Base-by-base conservation (phyloP, 1,140 invertebrate genomes). In the Drosophila ercepeae region DNA sequence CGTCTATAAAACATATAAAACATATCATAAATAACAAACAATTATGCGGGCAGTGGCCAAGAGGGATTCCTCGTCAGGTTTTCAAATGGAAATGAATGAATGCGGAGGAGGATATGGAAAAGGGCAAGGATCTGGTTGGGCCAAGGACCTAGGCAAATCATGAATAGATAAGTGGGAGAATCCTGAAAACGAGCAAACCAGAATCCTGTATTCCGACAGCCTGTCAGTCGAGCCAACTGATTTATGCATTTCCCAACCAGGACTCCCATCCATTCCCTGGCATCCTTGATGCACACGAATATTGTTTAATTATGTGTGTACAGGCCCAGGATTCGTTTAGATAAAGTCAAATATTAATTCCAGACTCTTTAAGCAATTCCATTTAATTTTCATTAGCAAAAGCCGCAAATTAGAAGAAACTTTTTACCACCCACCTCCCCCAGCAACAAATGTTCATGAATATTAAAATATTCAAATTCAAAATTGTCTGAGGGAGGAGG, bases 401-500 rank as follows among this genome's bases (percentile, higher is more conserved):
- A 77, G 68, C n/a, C 81, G 63, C 82, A 86, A 86, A 81, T 84
- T 84, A 70, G 60, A 79, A 65, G 77, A 65, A 86, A 86, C 51
- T 74, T 74, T 52, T 49, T 29, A 1, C 67, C 36, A 57, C 49
- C 27, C 42, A 21, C 11, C 13, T 19, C 46, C 58, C 9, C 71
- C 68, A 72, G 1, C 29, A 3, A 32, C 11, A 32, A 76, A 70
- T 81, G 81, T 88, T 60, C 81, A 86, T 86, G 84, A 86, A 86
- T 86, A 86, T 86, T 86, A 86, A 86, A 86, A 86, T 86, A 86
- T 86, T 86, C 77, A 84, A 84, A 84, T 84, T 84, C 68, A 73
- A 32, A 83, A 82, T 77, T 83, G 65, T 70, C n/a, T n/a, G n/a
- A n/a, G n/a, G n/a, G n/a, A n/a, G n/a, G n/a, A n/a, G n/a, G n/a